Evolutionary conservation across 2,888 invertebrate species (phyloP), one percentile per base, ranked within the genome.

Genomic region (Lycaena phlaeas): DNA sequence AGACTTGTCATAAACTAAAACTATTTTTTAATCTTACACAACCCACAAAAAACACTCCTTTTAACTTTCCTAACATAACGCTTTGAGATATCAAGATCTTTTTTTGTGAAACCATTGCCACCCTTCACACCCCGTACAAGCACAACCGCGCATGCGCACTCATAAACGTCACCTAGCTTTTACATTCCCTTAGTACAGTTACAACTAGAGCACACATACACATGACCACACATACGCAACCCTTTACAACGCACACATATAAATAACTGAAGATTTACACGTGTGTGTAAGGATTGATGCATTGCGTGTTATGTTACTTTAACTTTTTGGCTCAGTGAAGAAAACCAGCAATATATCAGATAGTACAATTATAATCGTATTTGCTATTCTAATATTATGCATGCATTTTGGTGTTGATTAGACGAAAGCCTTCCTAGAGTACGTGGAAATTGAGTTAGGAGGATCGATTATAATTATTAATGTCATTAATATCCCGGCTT

Each of bases 91-190:
- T n/a, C n/a, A n/a, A n/a, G n/a, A n/a, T n/a, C n/a, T n/a, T n/a
- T n/a, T n/a, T n/a, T n/a, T n/a, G n/a, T n/a, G n/a, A n/a, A 51
- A 45, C 28, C 31, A 42, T 54, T 45, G 40, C 17, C 61, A 55
- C 68, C 68, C 68, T 69, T 69, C 60, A 54, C 59, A 62, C 64
- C 68, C 64, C 68, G 61, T 64, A 64, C 64, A 51, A 60, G 56
- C 54, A 61, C 58, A 41, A 38, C 44, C 42, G 55, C 79, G 82
- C 81, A 72, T 72, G 81, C 81, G 78, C 64, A 49, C 51, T 63
- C 62, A 52, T 58, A 65, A 66, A 59, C 66, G 65, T 60, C 62
- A 50, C 49, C 57, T 53, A 56, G 56, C 68, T 59, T 64, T 63
- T 71, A 40, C 40, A 40, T 40, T 40, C 31, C 30, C 40, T 28